A percentile compares a stretch with the other conserved stretches of the same genome.
Evolutionary conservation across 2,797 vertebrate species (phyloP).

Genomic region (Myotis daubentonii): DNA sequence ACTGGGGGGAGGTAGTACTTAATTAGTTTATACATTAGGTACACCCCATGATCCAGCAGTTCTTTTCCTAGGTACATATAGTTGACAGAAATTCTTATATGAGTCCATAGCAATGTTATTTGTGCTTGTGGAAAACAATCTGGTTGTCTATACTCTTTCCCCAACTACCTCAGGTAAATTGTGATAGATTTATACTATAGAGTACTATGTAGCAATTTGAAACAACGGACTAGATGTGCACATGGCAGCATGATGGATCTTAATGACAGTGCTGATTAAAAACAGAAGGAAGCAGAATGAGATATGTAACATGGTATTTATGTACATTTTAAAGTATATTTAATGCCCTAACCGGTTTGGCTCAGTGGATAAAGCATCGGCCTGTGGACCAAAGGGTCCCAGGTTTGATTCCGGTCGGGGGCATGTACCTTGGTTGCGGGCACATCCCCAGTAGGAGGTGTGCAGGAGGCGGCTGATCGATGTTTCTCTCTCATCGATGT

Average conservation of each 20-base stretch:
- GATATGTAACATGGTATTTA: conserved; percentile 19
- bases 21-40: background rate
- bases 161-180: background rate
- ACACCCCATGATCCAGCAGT: background rate
- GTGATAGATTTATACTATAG: background rate
- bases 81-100: background rate
- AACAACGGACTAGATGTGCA: background rate
- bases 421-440: no score
- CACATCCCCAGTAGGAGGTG: no score
- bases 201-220: background rate
- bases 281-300: background rate
- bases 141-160: background rate
- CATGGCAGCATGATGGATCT: background rate
- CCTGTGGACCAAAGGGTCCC: no score
- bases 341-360: background rate
- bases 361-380: no score
- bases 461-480: no score
- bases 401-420: no score
- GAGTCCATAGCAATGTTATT: background rate
- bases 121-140: conserved; percentile 25
- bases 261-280: conserved; percentile 22
- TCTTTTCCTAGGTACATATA: background rate
- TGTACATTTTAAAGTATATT: background rate
- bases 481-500: no score
- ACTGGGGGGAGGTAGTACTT: background rate